Evolutionary conservation across 2,113 vertebrate genomes (phyloP), one percentile per base, ranked within the genome.

Genomic region (Coptodon bakossiorum): DNA sequence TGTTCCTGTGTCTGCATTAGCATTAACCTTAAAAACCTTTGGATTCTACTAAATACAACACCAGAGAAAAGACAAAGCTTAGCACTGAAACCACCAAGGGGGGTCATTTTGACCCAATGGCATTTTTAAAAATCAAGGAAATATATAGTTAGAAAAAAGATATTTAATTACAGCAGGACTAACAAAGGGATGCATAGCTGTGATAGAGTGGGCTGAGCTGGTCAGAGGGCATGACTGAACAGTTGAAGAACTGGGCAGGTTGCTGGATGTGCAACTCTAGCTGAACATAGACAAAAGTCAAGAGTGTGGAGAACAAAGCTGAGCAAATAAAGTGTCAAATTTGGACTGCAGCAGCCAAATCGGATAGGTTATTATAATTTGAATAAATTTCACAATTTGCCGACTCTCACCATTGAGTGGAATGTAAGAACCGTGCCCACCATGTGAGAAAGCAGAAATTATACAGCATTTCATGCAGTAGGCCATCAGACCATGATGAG

Each of bases 301-400:
- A 71, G n/a, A 71, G 38, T 27, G 66, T 71, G 66, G 66, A 71
- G 38, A 73, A 73, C 66, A 73, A 73, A 45, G 22, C 8, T 10
- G 3, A 73, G 68, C 68, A 45, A 68, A 22, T 22, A 68, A 40
- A 22, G 34, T 22, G 6, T 38, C 19, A 22, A 45, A 45, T 27
- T 45, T 73, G 22, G 68, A 73, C 22, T 45, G 2, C 8, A 45
- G 3, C 66, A 45, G 13, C 63, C 63, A 71, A 71, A 24, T 43
- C 0, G 0, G n/a, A 68, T 68, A 14, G 19, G 34, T 68, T 63
- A 1, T 3, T 63, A 63, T 36, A 63, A 63, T 63, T 63, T 36
- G n/a, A 63, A 1, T 17, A 63, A 19, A 63, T 43, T 45, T 71
- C 38, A 68, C 12, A 14, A 71, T 40, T 14, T 24, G 63, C 36